Evolutionary conservation across 2,113 vertebrate species (phyloP), one percentile per base, ranked within the genome.

Genomic region (Gallinago paraguaiae): DNA sequence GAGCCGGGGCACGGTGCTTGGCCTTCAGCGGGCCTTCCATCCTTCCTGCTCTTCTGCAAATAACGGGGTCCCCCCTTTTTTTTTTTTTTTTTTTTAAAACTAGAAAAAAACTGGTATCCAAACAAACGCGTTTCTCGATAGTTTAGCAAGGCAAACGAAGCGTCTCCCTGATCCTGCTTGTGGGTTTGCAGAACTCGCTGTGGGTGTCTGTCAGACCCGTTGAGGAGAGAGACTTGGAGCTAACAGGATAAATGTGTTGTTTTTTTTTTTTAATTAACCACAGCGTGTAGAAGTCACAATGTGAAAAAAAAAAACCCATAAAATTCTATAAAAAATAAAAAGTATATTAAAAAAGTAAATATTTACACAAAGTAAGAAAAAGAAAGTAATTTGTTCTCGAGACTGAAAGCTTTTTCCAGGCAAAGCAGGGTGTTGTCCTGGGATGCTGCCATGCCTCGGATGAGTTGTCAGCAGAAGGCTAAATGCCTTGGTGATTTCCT

Each of bases 401-500:
- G 20, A 35, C 24, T 31, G 17, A 4, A 51, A 69, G 23, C 2
- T 20, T 24, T 37, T 46, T 30, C 39, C 8, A 39, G 33, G 45
- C 45, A 57, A 31, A 86, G 60, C 30, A 91, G 88, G 64, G 69
- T 57, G 81, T 86, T 71, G 20, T 30, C 28, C 50, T 95, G 86
- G 72, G 82, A 31, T 43, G 18, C 14, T 51, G 80, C 86, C 72
- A 25, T 50, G 33, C 46, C 59, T 65, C 15, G 11, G 63, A 90
- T 77, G 88, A 93, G 71, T 25, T 94, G 86, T 94, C 64, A 67
- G 94, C 71, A 95, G 20, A 37, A 86, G 46, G n/a, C 94, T 82
- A 83, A 94, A 77, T 83, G 79, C 76, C 76, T 61, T 48, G 28
- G 88, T 88, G 82, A 54, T 96, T 94, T 95, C 88, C 83, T 92